Base-by-base conservation (phyloP, 2,888 invertebrate genomes). In the Rhorus exstirpatorius region DNA sequence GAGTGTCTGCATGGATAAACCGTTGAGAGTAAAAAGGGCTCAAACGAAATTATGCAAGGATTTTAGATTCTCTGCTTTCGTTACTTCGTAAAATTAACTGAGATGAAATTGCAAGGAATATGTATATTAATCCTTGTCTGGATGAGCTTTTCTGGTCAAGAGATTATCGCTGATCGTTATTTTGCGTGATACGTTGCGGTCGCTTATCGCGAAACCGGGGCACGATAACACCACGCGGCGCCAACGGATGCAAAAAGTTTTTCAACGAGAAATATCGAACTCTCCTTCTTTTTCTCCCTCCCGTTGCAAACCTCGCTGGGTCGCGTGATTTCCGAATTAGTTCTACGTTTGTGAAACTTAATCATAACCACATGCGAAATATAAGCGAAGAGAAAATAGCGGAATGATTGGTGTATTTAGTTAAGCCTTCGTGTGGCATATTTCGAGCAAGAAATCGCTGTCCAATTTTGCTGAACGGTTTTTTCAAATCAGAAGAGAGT, bases 311-410 rank as follows among this genome's bases (percentile, higher is more conserved):
- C 67, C 72, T 72, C 19, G 79, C 71, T 58, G 76, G 68, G 70
- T 31, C 31, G n/a, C 19, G 38, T 14, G n/a, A 46, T 49, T 70
- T 35, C 80, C 26, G 6, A 49, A 60, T n/a, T 12, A 49, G 63
- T 19, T 63, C 44, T 49, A 58, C 41, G 21, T 8, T 49, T 77
- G 63, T 70, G 79, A 67, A 83, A 81, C 70, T 83, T 83, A 81
- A 82, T 87, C 86, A 81, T 53, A 58, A 70, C 44, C 63, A 51
- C 58, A 55, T 26, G 55, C 26, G 41, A 24, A 24, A 8, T 44
- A n/a, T n/a, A n/a, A 26, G 14, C 14, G 19, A 51, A 51, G 19
- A 6, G 19, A 19, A 7, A 51, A 19, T 8, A 17, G 24, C 49
- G 17, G 41, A 53, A 79, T 74, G 60, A 79, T 79, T 68, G 67